Base-by-base conservation (phyloP, 2,113 vertebrate species). In the Oncorhynchus tshawytscha region DNA sequence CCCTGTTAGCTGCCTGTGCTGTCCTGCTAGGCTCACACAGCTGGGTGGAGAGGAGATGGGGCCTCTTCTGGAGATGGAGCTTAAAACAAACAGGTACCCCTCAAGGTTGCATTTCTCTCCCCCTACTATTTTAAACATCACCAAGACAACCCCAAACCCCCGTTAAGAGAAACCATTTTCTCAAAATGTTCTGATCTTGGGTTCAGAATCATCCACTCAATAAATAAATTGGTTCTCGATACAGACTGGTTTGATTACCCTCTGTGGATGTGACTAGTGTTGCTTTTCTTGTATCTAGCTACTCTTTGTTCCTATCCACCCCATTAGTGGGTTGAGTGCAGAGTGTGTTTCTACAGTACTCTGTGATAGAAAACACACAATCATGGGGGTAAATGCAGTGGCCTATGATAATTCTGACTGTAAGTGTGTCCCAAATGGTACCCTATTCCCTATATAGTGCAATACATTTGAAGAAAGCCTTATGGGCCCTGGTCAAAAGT, bases 151-250 rank as follows among this genome's bases (percentile, higher is more conserved):
- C 64, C 8, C 24, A 3, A 22, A 15, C 25, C 25, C 25, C 64
- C 12, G 12, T 29, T 66, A 24, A 15, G 13, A 66, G 64, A 27
- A 45, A 25, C 25, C 1, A 27, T 29, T 27, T 66, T 57, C 16
- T 45, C 39, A 9, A 45, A 8, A 64, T 57, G 20, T 51, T 69
- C 74, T 25, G 54, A 90, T 91, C 92, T 92, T 94, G 92, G 92
- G 93, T 92, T 92, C 94, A 94, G 94, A 94, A 91, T 90, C 94
- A 94, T 85, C 87, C 93, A 94, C 87, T 93, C 94, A 92, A 94
- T 94, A 95, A 95, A 95, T 95, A 94, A 34, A 34, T 8, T 45
- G 39, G 39, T 45, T 9, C 39, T 45, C 7, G 7, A 2, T 45
- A 8, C 39, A 45, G 39, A 45, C 39, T 45, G 39, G 8, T 34